A percentile compares a stretch with the other conserved stretches of the same genome.
These are phyloP conservation scores for Trochalopteron elliotii DNA, from an alignment of 2,113 vertebrate genomes.

Conservation along the genomic window DNA sequence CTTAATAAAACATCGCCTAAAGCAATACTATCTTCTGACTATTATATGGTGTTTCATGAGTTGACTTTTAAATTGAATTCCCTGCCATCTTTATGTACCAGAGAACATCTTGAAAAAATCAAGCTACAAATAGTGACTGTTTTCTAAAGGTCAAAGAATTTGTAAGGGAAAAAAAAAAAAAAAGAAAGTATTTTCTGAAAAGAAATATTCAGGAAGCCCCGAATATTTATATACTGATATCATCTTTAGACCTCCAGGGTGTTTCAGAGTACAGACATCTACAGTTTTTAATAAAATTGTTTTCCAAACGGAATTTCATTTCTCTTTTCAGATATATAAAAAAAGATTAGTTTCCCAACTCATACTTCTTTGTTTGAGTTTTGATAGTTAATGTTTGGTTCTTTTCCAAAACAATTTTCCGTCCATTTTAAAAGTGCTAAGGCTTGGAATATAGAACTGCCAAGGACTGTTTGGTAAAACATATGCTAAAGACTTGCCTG, in stretches of 20 bases:
- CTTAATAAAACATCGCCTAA: conserved; percentile 27
- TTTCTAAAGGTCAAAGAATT: conserved; percentile 53
- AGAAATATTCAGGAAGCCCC: conserved; percentile 56
- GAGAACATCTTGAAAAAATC: conserved; percentile 60
- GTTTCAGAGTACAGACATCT: conserved; percentile 48
- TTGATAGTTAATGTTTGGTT: background rate
- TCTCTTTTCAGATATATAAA: conserved; percentile 30
- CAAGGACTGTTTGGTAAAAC: background rate
- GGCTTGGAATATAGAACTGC: background rate
- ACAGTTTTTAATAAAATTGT: conserved; percentile 52
- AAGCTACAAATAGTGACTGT: conserved; percentile 41
- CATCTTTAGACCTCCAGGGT: conserved; percentile 51
- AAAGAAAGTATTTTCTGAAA: conserved; percentile 33
- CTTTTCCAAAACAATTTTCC: conserved; percentile 50
- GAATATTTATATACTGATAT: conserved; percentile 60
- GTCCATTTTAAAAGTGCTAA: background rate
- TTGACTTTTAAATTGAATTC: conserved; percentile 54
- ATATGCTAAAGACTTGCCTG: background rate
- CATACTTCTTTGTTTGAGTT: conserved; percentile 27
- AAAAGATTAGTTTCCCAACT: conserved; percentile 6
- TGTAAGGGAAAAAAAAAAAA: background rate
- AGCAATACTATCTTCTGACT: conserved; percentile 30
- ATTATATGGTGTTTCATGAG: conserved; percentile 46
- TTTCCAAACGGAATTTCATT: conserved; percentile 48
- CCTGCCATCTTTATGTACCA: conserved; percentile 37